These are phyloP conservation scores for Drosophila orosa DNA, from an alignment of 1,140 invertebrate species.

Conservation along the genomic window DNA sequence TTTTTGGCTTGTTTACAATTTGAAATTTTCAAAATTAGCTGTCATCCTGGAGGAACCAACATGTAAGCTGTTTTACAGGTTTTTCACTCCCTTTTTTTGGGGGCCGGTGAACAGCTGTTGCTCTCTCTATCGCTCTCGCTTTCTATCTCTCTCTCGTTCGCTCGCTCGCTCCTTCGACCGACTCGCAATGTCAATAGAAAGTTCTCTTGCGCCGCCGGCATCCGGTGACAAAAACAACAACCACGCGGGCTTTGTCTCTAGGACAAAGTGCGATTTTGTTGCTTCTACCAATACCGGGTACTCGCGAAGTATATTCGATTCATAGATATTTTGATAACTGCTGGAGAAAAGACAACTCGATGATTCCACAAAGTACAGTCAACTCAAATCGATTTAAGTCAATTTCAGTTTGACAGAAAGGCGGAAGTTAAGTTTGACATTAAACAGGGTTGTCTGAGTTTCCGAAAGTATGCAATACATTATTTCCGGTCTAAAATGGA, in stretches of 20 bases:
- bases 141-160: neutral
- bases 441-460: neutral
- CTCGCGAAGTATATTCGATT: neutral
- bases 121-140: slow-evolving; percentile 5
- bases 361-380: neutral
- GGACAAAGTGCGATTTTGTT: slow-evolving; percentile 67
- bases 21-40: neutral
- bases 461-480: neutral
- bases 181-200: slow-evolving; percentile 26
- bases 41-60: neutral
- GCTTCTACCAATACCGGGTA: slow-evolving; percentile 40
- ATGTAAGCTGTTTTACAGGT: neutral
- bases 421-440: neutral
- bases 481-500: neutral
- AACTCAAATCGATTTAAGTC: neutral
- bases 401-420: neutral
- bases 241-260: slow-evolving; percentile 35
- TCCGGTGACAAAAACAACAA: slow-evolving; percentile 31
- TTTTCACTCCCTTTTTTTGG: slow-evolving; percentile 11
- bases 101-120: slow-evolving; percentile 59
- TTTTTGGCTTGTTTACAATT: neutral
- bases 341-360: neutral
- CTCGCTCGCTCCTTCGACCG: neutral
- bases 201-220: slow-evolving; percentile 28
- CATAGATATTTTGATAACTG: neutral